These are phyloP conservation scores for Rhopilema esculentum DNA, from an alignment of 30 jellyfish, hydroid and myxozoan species.

Conservation along the genomic window DNA sequence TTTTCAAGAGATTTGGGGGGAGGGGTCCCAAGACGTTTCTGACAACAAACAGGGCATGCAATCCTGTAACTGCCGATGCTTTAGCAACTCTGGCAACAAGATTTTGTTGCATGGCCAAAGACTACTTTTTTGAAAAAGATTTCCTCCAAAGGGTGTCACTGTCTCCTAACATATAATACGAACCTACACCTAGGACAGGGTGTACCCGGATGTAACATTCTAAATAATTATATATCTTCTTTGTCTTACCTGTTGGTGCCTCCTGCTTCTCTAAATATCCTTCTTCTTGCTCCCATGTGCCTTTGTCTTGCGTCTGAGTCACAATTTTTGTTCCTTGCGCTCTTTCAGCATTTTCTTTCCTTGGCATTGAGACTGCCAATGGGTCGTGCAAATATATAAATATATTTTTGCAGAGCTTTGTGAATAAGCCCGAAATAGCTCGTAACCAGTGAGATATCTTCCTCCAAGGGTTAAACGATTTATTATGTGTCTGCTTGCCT, in stretches of 20 bases:
- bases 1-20: background rate
- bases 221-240: background rate
- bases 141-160: background rate
- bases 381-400: background rate
- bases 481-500: background rate
- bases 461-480: background rate
- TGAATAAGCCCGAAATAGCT: background rate
- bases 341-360: background rate
- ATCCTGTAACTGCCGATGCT: too few species aligned
- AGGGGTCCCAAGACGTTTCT: background rate
- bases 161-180: background rate
- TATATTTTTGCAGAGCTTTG: background rate
- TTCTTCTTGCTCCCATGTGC: background rate
- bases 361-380: background rate
- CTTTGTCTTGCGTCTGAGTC: background rate
- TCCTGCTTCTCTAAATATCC: background rate
- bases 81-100: background rate
- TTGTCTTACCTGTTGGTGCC: background rate
- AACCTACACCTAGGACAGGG: background rate
- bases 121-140: background rate
- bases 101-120: background rate
- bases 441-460: background rate
- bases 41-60: background rate
- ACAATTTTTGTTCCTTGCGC: background rate
- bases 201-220: background rate